Percentiles rank a stretch among this genome's conserved stretches.
These are phyloP conservation scores for Danio rerio DNA, from an alignment of 2,113 vertebrate species.

Conservation along the genomic window GRCz12tu NC_133193.1:15771501-15772000, in stretches of 20 bases:
- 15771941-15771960: background rate
- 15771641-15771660: background rate
- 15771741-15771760: background rate
- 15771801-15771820: slow-evolving; percentile 41
- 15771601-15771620: background rate
- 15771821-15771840: slow-evolving; percentile 64
- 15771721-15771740: slow-evolving; percentile 13
- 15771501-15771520: slow-evolving; percentile 5
- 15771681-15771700: background rate
- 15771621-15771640: background rate
- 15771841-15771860: slow-evolving; percentile 53
- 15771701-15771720: background rate
- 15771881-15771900: background rate
- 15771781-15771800: slow-evolving; percentile 25
- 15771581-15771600: background rate
- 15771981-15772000: background rate
- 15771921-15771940: background rate
- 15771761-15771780: slow-evolving; percentile 2
- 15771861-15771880: background rate
- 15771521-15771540: background rate
- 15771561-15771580: background rate
- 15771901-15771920: slow-evolving; percentile 14
- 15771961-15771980: slow-evolving; percentile 4
- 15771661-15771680: background rate
- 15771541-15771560: background rate